Conservation (phyloP, 2,888 invertebrate species). For the Pegoplata infirma region DNA sequence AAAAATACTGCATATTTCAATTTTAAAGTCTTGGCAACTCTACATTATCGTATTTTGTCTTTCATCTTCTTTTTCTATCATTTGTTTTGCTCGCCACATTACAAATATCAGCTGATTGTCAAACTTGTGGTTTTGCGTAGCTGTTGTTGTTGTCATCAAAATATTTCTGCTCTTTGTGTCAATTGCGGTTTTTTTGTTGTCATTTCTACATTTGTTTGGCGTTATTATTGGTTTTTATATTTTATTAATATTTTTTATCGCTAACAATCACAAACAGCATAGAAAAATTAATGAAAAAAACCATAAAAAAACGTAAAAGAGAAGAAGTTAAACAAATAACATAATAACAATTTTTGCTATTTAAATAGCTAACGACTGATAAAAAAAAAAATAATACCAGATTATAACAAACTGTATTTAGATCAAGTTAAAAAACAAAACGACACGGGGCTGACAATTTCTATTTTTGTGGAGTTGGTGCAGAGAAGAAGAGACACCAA, state of each 20-base stretch:
- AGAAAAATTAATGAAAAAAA: slow-evolving; percentile 4
- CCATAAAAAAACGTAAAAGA: slow-evolving; percentile 13
- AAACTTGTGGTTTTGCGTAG: neutral
- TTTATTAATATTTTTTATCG: slow-evolving; percentile 35
- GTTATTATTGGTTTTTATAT: slow-evolving; percentile 40
- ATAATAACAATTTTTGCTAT: too few relatives aligned
- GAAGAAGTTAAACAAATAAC: slow-evolving; percentile 28
- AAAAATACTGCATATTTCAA: too few relatives aligned
- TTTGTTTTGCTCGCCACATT: neutral
- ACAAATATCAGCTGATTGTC: slow-evolving; percentile 20
- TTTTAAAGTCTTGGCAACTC: too few relatives aligned
- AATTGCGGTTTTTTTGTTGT: slow-evolving; percentile 54
- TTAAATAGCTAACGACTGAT: neutral
- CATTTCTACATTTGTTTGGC: slow-evolving; percentile 43
- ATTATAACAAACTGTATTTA: neutral
- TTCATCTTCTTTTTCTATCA: too few relatives aligned
- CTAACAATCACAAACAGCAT: slow-evolving; percentile 1
- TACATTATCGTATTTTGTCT: too few relatives aligned
- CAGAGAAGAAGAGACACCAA: neutral
- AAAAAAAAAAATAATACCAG: neutral
- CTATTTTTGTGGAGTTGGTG: neutral
- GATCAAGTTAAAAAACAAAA: neutral
- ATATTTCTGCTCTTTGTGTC: slow-evolving; percentile 33
- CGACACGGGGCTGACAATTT: neutral
- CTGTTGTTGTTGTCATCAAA: neutral